Base-by-base conservation (phyloP, 2,113 vertebrate species). In the Phalacrocorax carbo region DNA sequence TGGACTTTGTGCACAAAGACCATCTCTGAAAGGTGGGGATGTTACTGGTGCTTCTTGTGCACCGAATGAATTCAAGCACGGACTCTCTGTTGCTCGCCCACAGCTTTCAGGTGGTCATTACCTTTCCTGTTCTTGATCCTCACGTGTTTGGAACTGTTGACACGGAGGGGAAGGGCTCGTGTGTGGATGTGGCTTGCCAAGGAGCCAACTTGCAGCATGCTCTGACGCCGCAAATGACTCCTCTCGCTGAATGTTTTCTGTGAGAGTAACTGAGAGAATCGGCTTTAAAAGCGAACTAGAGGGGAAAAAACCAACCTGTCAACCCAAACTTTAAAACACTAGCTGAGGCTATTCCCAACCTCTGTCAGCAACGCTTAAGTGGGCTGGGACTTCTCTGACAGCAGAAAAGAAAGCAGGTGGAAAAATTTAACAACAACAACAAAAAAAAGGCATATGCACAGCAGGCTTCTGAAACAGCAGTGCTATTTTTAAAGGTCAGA, bases 401-500 rank as follows among this genome's bases (percentile, higher is more conserved):
- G 52, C 38, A 86, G 66, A 86, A 73, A 46, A 46, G 44, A 46
- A 46, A 46, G 9, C 48, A 60, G 34, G 40, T 70, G 51, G 70
- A 68, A 82, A 82, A 70, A 73, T 11, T 49, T 52, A 27, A 54
- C 9, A 36, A 12, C 15, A 49, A 22, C 42, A 32, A 40, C 12
- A 46, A 46, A 13, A 15, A 51, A 12, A 20, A 69, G 86, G 27
- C 20, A 32, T 52, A 81, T 62, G 62, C 70, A 13, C 80, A 92
- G 88, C 87, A 85, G 80, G 92, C 51, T 51, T 83, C 61, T 88
- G 69, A 81, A 91, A 79, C n/a, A 95, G 82, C 65, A 86, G n/a
- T 46, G 82, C 84, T 72, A 40, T 46, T 92, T 96, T 93, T 80
- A 96, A 97, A 97, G 91, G 89, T 96, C 95, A 97, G 76, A 72